phyloP scores from a whole-genome alignment of 2,888 invertebrate species.

The Philaethria dido region DNA sequence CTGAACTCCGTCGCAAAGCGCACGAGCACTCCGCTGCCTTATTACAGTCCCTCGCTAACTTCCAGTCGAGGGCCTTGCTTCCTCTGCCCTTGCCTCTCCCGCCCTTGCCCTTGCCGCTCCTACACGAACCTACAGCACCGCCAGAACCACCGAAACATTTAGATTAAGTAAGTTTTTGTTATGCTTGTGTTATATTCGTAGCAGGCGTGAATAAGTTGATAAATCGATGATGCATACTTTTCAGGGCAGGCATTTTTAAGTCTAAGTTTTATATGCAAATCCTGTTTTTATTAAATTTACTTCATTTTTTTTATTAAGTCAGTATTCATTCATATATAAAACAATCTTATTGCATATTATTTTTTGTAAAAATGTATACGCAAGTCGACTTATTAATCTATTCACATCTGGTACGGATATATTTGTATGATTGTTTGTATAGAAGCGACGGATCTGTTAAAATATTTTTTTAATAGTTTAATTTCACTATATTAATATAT shows the following conservation, averaged over 20 bases:
- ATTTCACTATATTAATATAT: not conserved
- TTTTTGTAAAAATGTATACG: too few relatives aligned
- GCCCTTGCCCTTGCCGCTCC: constrained; percentile 63
- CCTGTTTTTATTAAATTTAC: too few relatives aligned
- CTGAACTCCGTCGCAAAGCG: constrained; percentile 95
- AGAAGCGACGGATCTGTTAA: not conserved
- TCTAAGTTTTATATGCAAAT: too few relatives aligned
- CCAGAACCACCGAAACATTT: constrained; percentile 65
- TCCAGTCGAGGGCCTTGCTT: constrained; percentile 83
- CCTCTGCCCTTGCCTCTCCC: constrained; percentile 71
- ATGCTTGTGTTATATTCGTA: too few relatives aligned
- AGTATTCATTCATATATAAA: too few relatives aligned
- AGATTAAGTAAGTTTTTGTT: constrained; percentile 52
- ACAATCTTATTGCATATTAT: too few relatives aligned
- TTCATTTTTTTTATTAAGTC: too few relatives aligned
- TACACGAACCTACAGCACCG: constrained; percentile 55
- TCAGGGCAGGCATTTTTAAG: too few relatives aligned
- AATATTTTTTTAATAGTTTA: not conserved
- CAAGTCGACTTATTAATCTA: too few relatives aligned
- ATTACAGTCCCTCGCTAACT: constrained; percentile 88
- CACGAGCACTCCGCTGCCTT: constrained; percentile 97
- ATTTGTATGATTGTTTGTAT: constrained; percentile 1
- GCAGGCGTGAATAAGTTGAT: too few relatives aligned
- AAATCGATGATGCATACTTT: too few relatives aligned
- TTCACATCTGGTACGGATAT: too few relatives aligned